A percentile compares a stretch with the other conserved stretches of the same genome.
These are phyloP conservation scores for Zele albiditarsus DNA, from an alignment of 2,888 invertebrate genomes.

Conservation along the genomic window DNA sequence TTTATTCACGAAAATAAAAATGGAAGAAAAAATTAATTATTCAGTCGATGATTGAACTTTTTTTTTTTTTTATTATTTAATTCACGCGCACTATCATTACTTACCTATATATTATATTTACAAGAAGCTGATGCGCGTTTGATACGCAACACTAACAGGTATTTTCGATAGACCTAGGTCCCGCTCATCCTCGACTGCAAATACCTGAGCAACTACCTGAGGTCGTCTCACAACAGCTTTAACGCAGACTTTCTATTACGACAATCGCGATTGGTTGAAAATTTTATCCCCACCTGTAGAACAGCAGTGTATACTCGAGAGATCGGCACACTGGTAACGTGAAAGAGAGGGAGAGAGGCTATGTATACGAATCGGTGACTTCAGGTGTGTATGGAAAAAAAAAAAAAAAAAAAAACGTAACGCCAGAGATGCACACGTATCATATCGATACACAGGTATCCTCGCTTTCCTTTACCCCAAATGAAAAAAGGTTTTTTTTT, in stretches of 20 bases:
- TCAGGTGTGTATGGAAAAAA: conserved; percentile 40
- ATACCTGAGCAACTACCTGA: conserved; percentile 65
- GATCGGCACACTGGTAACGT: not conserved
- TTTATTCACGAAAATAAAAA: conserved; percentile 19
- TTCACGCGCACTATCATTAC: conserved; percentile 32
- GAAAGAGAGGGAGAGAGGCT: conserved; percentile 19
- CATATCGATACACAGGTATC: not conserved
- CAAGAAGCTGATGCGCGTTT: conserved; percentile 35
- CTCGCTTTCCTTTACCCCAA: not conserved
- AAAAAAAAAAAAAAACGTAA: conserved; percentile 1
- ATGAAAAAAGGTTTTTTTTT: conserved; percentile 7
- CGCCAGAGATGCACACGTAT: not conserved
- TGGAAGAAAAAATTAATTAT: not conserved
- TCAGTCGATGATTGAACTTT: not conserved
- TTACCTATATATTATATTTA: conserved; percentile 33
- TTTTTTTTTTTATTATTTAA: conserved; percentile 7
- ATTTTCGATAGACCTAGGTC: conserved; percentile 59
- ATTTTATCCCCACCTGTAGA: conserved; percentile 21
- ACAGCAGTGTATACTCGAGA: not conserved
- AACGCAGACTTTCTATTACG: conserved; percentile 42
- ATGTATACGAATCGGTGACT: conserved; percentile 28
- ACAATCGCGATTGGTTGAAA: conserved; percentile 37
- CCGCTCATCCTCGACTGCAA: conserved; percentile 70
- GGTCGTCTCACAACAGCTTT: conserved; percentile 41
- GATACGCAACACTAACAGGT: conserved; percentile 41